Conservation (phyloP, 1,140 invertebrate genomes). For the Cherax destructor region DNA sequence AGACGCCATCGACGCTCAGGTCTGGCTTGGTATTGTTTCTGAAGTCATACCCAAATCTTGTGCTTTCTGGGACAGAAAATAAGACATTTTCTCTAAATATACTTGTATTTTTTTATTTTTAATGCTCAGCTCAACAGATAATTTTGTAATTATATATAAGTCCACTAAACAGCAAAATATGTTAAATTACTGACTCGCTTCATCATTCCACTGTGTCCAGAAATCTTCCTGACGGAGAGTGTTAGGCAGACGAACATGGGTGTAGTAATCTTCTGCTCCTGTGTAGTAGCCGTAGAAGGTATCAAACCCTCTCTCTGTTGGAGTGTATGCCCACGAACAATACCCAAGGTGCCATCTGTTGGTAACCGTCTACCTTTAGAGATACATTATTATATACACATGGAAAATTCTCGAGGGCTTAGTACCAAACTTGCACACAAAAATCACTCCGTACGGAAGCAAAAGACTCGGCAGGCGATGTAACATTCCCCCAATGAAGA, state of each 20-base stretch:
- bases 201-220: neutral
- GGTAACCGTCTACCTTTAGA: neutral
- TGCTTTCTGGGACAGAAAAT: neutral
- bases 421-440: too few species aligned
- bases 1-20: constrained; percentile 73
- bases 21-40: constrained; percentile 74
- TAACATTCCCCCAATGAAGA: too few species aligned
- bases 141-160: too few species aligned
- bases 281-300: constrained; percentile 38
- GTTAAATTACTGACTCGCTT: neutral
- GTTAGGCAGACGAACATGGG: neutral
- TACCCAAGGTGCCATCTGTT: constrained; percentile 39
- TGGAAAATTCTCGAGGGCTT: too few species aligned
- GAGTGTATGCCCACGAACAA: constrained; percentile 36
- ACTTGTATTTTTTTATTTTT: too few species aligned
- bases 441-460: too few species aligned
- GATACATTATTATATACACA: too few species aligned
- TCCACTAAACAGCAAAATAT: neutral
- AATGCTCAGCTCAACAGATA: too few species aligned
- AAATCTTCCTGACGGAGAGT: neutral
- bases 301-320: constrained; percentile 15
- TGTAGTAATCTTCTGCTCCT: neutral
- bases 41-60: constrained; percentile 61
- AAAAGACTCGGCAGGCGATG: too few species aligned
- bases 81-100: too few species aligned